These are phyloP conservation scores for Macropus fuliginosus DNA, from an alignment of 2,797 vertebrate species.

Conservation along the genomic window DNA sequence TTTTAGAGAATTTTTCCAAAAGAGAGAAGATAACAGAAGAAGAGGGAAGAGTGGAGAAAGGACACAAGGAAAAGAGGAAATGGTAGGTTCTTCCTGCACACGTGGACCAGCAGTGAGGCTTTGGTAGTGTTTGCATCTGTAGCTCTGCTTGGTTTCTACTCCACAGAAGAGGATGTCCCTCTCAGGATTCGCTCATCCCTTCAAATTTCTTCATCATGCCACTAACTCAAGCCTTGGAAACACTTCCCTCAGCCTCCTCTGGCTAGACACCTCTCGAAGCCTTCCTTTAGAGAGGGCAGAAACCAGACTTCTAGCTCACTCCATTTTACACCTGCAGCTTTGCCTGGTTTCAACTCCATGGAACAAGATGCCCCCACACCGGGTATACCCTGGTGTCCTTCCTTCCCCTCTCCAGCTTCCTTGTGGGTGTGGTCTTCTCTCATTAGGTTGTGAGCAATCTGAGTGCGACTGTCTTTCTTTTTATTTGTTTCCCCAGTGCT, in stretches of 20 bases:
- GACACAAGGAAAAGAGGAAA: not conserved
- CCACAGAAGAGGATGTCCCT: not conserved
- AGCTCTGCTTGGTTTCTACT: not conserved
- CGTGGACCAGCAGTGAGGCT: not conserved
- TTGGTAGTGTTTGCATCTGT: not conserved
- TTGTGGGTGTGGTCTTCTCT: not conserved
- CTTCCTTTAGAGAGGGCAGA: not conserved
- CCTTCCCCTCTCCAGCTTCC: not conserved
- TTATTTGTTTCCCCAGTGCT: not conserved
- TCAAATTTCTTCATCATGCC: not conserved
- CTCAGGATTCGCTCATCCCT: not conserved
- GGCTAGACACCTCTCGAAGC: too few species aligned
- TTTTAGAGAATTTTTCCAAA: too few species aligned
- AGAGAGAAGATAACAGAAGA: not conserved
- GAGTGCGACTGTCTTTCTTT: not conserved
- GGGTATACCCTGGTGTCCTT: not conserved
- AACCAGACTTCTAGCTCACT: not conserved
- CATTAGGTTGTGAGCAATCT: not conserved
- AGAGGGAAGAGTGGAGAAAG: not conserved
- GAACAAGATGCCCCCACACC: not conserved
- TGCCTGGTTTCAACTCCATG: not conserved
- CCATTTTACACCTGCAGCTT: not conserved
- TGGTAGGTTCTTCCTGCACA: not conserved
- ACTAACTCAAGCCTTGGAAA: not conserved
- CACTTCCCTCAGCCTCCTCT: not conserved